These are phyloP conservation scores for Poecilia picta DNA, from an alignment of 2,797 vertebrate species.

Conservation along the genomic window DNA sequence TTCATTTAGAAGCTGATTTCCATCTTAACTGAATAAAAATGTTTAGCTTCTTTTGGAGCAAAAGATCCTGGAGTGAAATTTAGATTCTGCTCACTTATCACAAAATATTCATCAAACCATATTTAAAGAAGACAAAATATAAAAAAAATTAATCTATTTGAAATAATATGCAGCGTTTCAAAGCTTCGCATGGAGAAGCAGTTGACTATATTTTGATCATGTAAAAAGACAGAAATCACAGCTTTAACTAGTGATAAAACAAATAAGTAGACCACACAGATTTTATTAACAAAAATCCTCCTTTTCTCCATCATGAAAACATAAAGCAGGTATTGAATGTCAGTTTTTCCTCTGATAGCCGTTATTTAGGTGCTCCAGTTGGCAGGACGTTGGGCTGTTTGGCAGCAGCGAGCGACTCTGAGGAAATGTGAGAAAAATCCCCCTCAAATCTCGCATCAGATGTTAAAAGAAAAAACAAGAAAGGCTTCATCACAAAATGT, in stretches of 20 bases:
- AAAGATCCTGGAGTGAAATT: neutral
- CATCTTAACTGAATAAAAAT: neutral
- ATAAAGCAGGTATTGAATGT: slow-evolving; percentile 62
- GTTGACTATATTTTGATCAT: slow-evolving; percentile 55
- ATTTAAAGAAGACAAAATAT: slow-evolving; percentile 6
- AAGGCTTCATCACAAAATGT: neutral
- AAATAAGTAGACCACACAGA: slow-evolving; percentile 72
- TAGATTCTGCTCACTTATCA: neutral
- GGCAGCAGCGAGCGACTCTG: slow-evolving; percentile 60
- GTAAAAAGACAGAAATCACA: slow-evolving; percentile 46
- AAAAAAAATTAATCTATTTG: slow-evolving; percentile 9
- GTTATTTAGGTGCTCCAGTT: slow-evolving; percentile 76
- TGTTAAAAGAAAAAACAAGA: slow-evolving; percentile 42
- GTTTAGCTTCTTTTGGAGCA: neutral
- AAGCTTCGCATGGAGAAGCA: slow-evolving; percentile 10
- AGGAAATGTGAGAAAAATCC: slow-evolving; percentile 68
- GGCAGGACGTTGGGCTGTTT: slow-evolving; percentile 61
- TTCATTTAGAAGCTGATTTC: neutral
- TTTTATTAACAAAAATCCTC: slow-evolving; percentile 65
- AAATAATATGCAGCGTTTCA: neutral
- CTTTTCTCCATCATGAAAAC: slow-evolving; percentile 66
- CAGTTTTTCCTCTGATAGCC: slow-evolving; percentile 58
- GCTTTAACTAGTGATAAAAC: slow-evolving; percentile 56
- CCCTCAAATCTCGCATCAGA: slow-evolving; percentile 48
- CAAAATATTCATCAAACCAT: neutral